Conservation (phyloP, 2,113 vertebrate species). For the Hyaena hyaena region DNA sequence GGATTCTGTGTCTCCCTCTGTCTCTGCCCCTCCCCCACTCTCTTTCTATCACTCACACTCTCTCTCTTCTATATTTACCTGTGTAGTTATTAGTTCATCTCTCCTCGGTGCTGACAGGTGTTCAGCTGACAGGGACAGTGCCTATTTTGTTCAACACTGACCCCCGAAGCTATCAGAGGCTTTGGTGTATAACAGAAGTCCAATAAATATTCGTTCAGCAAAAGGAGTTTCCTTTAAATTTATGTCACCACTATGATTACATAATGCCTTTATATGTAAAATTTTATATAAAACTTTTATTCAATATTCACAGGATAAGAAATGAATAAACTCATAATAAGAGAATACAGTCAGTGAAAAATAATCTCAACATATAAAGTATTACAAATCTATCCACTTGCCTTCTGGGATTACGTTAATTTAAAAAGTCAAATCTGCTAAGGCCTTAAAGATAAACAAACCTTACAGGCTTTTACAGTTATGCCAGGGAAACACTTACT, state of each 20-base stretch:
- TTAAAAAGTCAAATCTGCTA: not conserved
- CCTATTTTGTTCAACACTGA: not conserved
- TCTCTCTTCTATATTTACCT: not conserved
- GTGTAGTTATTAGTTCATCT: not conserved
- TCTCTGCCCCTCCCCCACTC: too few relatives aligned
- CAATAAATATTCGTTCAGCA: not conserved
- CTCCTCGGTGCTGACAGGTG: not conserved
- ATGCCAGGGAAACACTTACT: not conserved
- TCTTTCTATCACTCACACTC: too few relatives aligned
- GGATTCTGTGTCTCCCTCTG: too few relatives aligned
- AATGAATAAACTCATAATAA: not conserved
- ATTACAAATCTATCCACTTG: slow-evolving; percentile 1
- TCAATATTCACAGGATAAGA: not conserved
- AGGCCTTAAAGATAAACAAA: not conserved
- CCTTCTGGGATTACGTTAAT: not conserved
- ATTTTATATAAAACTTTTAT: too few relatives aligned
- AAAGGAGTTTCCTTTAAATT: not conserved
- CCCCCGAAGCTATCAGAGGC: not conserved
- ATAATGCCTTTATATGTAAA: not conserved
- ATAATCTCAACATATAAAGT: not conserved
- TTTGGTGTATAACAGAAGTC: not conserved
- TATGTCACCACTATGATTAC: not conserved
- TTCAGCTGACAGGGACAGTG: not conserved
- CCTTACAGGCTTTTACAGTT: not conserved
- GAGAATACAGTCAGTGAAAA: not conserved